Base-by-base conservation (phyloP, 2,113 vertebrate species). In the Edolisoma coerulescens region DNA sequence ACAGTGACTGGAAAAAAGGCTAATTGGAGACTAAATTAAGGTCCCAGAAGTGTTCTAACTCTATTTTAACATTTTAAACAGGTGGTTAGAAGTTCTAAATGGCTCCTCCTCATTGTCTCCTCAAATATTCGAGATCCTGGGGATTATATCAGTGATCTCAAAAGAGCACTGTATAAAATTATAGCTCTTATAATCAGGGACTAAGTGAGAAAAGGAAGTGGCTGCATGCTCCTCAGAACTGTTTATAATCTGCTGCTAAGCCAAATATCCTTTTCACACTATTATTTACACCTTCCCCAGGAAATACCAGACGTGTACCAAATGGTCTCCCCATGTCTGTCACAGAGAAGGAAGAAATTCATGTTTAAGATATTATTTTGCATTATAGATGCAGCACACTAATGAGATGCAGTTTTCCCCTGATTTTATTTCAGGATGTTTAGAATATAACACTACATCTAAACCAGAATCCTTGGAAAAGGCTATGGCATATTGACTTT, bases 1-100 rank as follows among this genome's bases (percentile, higher is more conserved):
- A 91, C 32, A 94, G 32, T 78, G n/a, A 75, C 69, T 94, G 89
- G 91, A 84, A 95, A 95, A 95, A 91, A 78, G 20, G 24, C 87
- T 92, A 95, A 95, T 75, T 89, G 53, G 32, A 95, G 42, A 84
- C 41, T 78, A 68, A 87, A 82, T 84, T 71, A 91, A 84, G 45
- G 54, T 69, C 69, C 33, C 76, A 41, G 47, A 71, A 89, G 84
- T 5, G 26, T 70, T 86, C 71, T 50, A 80, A 61, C 33, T 85
- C 41, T 68, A 53, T 90, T 90, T 90, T 83, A 90, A 89, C 33
- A 60, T 78, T 90, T 91, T 84, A 60, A 94, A 47, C 91, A 96
- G 86, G 73, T 81, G 60, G 59, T 49, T 82, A 60, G 33, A 84
- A 54, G 30, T 42, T 87, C 63, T 41, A 81, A 73, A 64, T 67